Percentiles rank a stretch among this genome's conserved stretches.
Conservation (phyloP, 2,797 vertebrate species). For the Nyctibius grandis region DNA sequence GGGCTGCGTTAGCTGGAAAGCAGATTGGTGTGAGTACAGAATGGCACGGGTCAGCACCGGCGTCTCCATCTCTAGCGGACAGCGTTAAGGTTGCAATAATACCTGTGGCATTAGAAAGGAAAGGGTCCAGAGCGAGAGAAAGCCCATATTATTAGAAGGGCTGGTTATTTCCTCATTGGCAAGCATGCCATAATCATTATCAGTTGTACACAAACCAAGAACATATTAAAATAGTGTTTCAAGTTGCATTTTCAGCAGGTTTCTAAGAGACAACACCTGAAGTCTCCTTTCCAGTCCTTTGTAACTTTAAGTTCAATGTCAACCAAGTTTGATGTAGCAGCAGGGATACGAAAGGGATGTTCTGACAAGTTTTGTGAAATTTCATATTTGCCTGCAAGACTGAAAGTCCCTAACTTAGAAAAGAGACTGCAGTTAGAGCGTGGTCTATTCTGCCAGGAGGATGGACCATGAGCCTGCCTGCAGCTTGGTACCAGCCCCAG, state of each 20-base stretch:
- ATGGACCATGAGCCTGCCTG: neutral
- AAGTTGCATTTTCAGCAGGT: neutral
- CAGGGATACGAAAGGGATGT: neutral
- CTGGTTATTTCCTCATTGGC: neutral
- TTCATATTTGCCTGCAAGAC: accelerated
- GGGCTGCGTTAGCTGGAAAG: neutral
- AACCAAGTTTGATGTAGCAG: neutral
- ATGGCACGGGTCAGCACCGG: accelerated
- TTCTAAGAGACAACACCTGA: neutral
- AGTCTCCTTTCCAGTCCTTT: neutral
- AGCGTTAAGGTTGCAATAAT: neutral
- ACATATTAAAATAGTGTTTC: neutral
- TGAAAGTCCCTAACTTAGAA: neutral
- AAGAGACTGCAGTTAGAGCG: neutral
- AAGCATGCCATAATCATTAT: accelerated
- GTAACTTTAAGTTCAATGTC: neutral
- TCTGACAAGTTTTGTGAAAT: neutral
- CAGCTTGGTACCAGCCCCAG: neutral
- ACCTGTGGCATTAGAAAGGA: neutral
- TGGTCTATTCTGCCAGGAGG: neutral
- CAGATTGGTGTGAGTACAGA: neutral
- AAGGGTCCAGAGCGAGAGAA: neutral
- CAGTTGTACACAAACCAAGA: neutral
- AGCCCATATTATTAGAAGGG: neutral
- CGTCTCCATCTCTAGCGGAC: neutral